A percentile compares a stretch with the other conserved stretches of the same genome.
phyloP scores from a whole-genome alignment of 2,888 invertebrate genomes.

The Ceraclea dissimilis region DNA sequence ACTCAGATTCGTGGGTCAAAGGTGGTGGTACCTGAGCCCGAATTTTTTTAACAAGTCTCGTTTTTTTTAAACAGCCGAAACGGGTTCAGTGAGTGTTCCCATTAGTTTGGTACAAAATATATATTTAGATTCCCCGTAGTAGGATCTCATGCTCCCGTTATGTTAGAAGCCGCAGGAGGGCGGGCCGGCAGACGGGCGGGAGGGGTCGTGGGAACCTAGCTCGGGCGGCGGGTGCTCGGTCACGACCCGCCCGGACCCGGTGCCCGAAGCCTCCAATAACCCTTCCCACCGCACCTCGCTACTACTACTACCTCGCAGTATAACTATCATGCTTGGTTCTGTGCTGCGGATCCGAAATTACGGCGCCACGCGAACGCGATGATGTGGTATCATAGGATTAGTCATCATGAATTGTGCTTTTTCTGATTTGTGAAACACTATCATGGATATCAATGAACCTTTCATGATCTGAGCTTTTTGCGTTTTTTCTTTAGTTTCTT shows the following conservation, averaged over 20 bases:
- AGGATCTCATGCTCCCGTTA: not conserved
- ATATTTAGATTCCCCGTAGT: not conserved
- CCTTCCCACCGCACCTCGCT: not conserved
- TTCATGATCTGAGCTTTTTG: too few species aligned
- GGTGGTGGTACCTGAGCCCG: not conserved
- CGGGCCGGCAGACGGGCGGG: not conserved
- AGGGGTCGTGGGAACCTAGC: not conserved
- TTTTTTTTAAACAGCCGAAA: not conserved
- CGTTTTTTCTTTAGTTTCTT: too few species aligned
- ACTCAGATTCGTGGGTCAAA: not conserved
- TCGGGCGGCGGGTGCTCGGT: conserved; percentile 1
- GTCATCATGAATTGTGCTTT: too few species aligned
- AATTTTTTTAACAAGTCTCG: not conserved
- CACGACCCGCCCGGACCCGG: conserved; percentile 1
- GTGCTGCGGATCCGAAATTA: not conserved
- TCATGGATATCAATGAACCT: too few species aligned
- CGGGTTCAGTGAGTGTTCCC: not conserved
- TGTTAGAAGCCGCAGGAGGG: not conserved
- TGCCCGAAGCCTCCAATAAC: not conserved
- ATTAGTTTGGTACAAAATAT: too few species aligned
- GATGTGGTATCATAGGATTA: too few species aligned
- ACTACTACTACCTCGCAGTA: not conserved
- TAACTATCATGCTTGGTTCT: too few species aligned
- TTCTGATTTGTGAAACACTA: too few species aligned
- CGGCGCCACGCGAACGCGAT: not conserved